phyloP scores from a whole-genome alignment of 1,140 invertebrate species.

The Lepidurus arcticus region DNA sequence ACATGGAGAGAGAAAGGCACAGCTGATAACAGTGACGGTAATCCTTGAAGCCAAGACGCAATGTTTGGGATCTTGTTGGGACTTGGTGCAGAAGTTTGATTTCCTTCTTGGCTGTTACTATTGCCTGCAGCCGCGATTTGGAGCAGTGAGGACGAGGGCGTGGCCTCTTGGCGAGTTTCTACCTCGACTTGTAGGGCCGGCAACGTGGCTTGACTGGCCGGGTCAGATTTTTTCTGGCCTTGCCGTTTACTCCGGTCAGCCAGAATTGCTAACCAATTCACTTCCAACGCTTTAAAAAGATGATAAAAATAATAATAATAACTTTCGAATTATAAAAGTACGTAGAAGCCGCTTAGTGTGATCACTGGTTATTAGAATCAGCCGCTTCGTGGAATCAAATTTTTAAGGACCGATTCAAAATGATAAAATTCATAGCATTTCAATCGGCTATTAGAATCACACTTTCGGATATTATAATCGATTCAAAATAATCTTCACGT shows the following conservation, averaged over 20 bases:
- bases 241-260: not conserved
- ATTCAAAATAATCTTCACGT: too few relatives aligned
- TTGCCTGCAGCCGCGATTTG: not conserved
- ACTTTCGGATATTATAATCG: too few relatives aligned
- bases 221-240: not conserved
- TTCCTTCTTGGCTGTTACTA: not conserved
- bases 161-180: not conserved
- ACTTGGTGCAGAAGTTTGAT: not conserved
- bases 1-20: slow-evolving; percentile 4
- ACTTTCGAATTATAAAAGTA: too few relatives aligned
- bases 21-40: slow-evolving; percentile 24
- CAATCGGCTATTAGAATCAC: too few relatives aligned
- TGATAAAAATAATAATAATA: not conserved
- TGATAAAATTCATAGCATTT: too few relatives aligned
- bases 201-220: not conserved
- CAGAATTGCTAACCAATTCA: not conserved
- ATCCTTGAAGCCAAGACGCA: slow-evolving; percentile 20
- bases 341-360: too few relatives aligned
- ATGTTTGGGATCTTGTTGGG: not conserved
- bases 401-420: too few relatives aligned
- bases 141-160: not conserved
- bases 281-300: not conserved
- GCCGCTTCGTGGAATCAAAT: too few relatives aligned
- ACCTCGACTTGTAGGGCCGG: not conserved
- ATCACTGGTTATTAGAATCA: too few relatives aligned